Conservation (phyloP, 1,140 invertebrate genomes). For the Elymnias hypermnestra region DNA sequence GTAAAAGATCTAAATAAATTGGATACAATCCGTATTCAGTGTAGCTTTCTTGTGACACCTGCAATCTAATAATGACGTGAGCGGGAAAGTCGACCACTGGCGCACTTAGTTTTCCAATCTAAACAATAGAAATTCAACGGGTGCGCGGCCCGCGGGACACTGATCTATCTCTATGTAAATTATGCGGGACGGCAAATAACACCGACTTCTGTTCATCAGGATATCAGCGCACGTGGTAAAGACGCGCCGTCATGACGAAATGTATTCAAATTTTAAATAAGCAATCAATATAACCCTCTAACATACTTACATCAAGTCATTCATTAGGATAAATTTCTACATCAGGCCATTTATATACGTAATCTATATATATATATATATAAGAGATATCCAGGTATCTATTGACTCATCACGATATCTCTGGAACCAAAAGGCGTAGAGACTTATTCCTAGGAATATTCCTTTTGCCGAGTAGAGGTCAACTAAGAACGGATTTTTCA, state of each 20-base stretch:
- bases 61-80: slow-evolving; percentile 61
- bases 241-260: neutral
- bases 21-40: slow-evolving; percentile 18
- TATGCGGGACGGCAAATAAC: slow-evolving; percentile 69
- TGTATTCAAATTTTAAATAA: neutral
- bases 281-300: neutral
- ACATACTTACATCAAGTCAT: too few species aligned
- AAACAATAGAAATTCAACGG: slow-evolving; percentile 75
- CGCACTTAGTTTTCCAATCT: slow-evolving; percentile 74
- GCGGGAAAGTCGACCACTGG: slow-evolving; percentile 54
- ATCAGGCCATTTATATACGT: too few species aligned
- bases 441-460: too few species aligned
- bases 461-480: too few species aligned
- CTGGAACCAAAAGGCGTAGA: too few species aligned
- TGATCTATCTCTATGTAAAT: slow-evolving; percentile 74
- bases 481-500: too few species aligned
- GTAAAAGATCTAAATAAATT: too few species aligned
- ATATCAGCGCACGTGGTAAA: slow-evolving; percentile 42
- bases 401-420: too few species aligned
- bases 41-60: slow-evolving; percentile 27
- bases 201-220: slow-evolving; percentile 61
- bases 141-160: slow-evolving; percentile 64
- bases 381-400: too few species aligned
- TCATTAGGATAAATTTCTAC: too few species aligned
- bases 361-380: too few species aligned